phyloP scores from a whole-genome alignment of 2,888 invertebrate species.

The Synanthedon myopaeformis region DNA sequence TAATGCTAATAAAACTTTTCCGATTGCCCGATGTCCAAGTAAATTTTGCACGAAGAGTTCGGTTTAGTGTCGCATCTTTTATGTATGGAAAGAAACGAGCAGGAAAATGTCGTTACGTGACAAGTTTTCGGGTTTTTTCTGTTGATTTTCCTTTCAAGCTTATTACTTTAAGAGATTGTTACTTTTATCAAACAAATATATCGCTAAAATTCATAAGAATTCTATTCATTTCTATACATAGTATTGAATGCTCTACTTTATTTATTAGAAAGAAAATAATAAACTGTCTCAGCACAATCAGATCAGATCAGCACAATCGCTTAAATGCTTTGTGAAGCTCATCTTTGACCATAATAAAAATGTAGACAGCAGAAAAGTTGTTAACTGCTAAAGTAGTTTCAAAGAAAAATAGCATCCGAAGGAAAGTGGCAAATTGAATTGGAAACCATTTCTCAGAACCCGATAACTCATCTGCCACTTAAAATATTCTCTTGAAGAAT shows the following conservation, averaged over 20 bases:
- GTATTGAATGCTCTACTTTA: too few relatives aligned
- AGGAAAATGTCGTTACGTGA: background rate
- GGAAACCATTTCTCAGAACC: background rate
- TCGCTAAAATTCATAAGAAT: too few relatives aligned
- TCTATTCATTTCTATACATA: too few relatives aligned
- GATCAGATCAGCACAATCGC: too few relatives aligned
- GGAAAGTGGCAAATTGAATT: background rate
- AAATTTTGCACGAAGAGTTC: background rate
- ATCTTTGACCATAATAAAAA: background rate
- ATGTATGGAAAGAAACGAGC: slow-evolving; percentile 3
- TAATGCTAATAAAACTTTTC: slow-evolving; percentile 16
- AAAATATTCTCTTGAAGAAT: background rate
- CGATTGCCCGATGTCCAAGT: slow-evolving; percentile 3
- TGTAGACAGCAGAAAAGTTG: background rate
- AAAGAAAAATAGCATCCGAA: background rate
- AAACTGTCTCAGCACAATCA: too few relatives aligned
- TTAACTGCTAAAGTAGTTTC: background rate
- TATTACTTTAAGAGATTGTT: background rate
- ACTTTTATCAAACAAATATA: too few relatives aligned
- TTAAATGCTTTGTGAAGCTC: too few relatives aligned
- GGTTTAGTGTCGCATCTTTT: slow-evolving; percentile 6
- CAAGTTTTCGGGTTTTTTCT: background rate
- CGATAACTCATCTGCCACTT: background rate
- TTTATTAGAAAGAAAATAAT: too few relatives aligned
- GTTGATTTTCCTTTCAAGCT: background rate